Base-by-base conservation (phyloP, 2,113 vertebrate species). In the Columba janthina region DNA sequence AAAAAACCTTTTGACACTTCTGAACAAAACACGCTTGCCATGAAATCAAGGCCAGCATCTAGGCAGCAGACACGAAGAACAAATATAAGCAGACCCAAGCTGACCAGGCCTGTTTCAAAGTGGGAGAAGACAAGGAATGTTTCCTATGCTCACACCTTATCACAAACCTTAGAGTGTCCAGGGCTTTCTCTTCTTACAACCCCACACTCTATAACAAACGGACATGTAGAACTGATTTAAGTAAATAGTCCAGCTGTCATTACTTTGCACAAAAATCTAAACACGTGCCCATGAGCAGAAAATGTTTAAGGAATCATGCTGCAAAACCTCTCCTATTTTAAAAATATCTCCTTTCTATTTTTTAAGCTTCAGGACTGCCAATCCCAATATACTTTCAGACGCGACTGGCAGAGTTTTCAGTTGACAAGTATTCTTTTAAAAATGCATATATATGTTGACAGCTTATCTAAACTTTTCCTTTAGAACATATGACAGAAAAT, bases 401-500 rank as follows among this genome's bases (percentile, higher is more conserved):
- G 18, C 86, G 65, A 94, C 42, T 93, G 81, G 87, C 75, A 93
- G 64, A 71, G 57, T 44, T 84, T 86, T 66, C 76, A 88, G 72
- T 84, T 95, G 94, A 70, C 62, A 94, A 80, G 38, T 36, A 84
- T 78, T 86, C 58, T 89, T 71, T 80, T 29, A 19, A 60, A 89
- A 93, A 91, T 40, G 44, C 57, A 65, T 57, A 58, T 16, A 46
- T n/a, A 62, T 69, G 69, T 93, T 62, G 65, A 86, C 65, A 92
- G 44, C 66, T 87, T 88, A 92, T 90, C 85, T 92, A 96, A 93
- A 69, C 65, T 85, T 96, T 97, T 95, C 92, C 96, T 89, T 92
- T 93, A 89, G 61, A 95, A 94, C 73, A 83, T 75, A 84, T 65
- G 90, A 92, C 57, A 93, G 92, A 96, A 96, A 96, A 97, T 94